phyloP scores from a whole-genome alignment of 2,113 vertebrate species.

The Gobio gobio region DNA sequence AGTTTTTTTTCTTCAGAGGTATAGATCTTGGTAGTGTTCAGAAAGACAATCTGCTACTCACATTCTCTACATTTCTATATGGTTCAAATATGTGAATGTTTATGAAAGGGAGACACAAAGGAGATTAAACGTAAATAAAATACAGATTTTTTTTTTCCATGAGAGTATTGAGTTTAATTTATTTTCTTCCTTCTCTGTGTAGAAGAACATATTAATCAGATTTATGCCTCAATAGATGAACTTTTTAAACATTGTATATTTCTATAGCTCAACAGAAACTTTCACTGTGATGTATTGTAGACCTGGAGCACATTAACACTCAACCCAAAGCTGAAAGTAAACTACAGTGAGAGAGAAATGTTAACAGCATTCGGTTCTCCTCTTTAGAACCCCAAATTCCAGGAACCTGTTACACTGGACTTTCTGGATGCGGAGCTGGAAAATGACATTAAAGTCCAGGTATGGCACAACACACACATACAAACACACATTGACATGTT shows the following conservation, averaged over 20 bases:
- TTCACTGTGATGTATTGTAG: conserved; percentile 11
- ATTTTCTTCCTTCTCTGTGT: conserved; percentile 29
- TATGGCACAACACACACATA: conserved; percentile 61
- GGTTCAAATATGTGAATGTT: conserved; percentile 8
- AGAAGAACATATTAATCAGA: not conserved
- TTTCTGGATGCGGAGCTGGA: conserved; percentile 95
- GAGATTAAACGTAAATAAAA: conserved; percentile 21
- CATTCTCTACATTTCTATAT: conserved; percentile 2
- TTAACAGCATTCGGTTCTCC: conserved; percentile 22
- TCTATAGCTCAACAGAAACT: conserved; percentile 23
- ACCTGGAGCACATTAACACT: conserved; percentile 19
- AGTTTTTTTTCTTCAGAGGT: not conserved
- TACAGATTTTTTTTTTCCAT: not conserved
- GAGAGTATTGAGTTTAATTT: not conserved
- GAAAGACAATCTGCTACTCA: not conserved
- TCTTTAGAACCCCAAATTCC: conserved; percentile 95
- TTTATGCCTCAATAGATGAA: conserved; percentile 16
- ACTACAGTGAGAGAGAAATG: not conserved
- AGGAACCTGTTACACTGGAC: conserved; percentile 96
- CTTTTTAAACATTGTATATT: conserved; percentile 14
- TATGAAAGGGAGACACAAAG: conserved; percentile 15
- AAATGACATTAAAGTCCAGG: conserved; percentile 97
- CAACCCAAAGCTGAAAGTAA: not conserved
- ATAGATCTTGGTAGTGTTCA: not conserved
- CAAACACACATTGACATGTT: not conserved